Percentiles rank a stretch among this genome's conserved stretches.
Conservation (phyloP, 2,797 vertebrate genomes). For the Dendrocincla tyrannina region DNA sequence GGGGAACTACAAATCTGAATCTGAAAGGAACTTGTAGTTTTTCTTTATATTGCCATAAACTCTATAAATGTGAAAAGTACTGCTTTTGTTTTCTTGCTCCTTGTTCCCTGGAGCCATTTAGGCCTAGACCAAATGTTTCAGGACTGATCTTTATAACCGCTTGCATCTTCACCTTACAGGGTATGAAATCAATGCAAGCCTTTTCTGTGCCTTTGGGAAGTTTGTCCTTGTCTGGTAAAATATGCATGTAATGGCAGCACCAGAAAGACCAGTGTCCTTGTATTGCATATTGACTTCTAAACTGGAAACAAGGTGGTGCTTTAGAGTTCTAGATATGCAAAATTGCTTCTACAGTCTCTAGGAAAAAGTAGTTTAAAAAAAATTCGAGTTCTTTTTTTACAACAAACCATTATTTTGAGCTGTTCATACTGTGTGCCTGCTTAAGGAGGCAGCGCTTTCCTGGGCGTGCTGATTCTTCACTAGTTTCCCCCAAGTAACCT, state of each 20-base stretch:
- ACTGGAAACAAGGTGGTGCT: not conserved
- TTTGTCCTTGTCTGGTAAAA: not conserved
- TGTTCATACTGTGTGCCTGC: not conserved
- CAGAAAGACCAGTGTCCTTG: not conserved
- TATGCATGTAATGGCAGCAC: not conserved
- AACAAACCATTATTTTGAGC: not conserved
- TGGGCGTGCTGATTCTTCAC: not conserved
- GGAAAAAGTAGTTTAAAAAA: not conserved
- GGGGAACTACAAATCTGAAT: not conserved
- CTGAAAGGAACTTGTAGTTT: not conserved
- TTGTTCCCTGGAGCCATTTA: not conserved
- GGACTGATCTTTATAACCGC: not conserved
- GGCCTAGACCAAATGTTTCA: not conserved
- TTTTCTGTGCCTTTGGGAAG: not conserved
- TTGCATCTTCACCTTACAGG: not conserved
- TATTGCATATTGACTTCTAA: not conserved
- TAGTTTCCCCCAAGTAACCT: not conserved
- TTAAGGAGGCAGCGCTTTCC: not conserved
- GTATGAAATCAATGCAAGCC: not conserved
- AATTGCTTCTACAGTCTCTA: not conserved
- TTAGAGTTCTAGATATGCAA: not conserved
- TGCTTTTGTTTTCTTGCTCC: not conserved
- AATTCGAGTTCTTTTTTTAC: not conserved
- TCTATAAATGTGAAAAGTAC: not conserved
- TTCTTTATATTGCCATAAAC: not conserved